phyloP scores from a whole-genome alignment of 2,113 vertebrate species.

The Ictalurus furcatus region DNA sequence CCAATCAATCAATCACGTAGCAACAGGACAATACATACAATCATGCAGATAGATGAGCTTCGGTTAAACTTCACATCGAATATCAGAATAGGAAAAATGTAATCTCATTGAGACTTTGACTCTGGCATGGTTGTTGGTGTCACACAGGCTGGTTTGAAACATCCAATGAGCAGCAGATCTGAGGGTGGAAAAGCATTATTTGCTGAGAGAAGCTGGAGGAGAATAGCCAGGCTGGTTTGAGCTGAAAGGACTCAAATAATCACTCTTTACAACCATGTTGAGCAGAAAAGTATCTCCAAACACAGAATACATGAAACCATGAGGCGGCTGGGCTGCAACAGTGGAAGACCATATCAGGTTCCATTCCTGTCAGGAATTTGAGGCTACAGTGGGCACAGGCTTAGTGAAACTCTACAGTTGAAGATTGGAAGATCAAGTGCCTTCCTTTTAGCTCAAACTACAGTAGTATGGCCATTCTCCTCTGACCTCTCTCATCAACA shows the following conservation, averaged over 20 bases:
- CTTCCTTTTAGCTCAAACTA: neutral
- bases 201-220: neutral
- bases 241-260: too few relatives aligned
- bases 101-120: neutral
- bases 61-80: neutral
- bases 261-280: neutral
- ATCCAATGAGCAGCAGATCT: neutral
- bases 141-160: neutral
- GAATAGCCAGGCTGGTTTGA: neutral
- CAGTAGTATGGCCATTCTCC: neutral
- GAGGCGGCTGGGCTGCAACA: neutral
- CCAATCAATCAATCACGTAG: neutral
- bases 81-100: neutral
- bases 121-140: neutral
- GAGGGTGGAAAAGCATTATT: neutral
- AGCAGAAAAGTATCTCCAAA: neutral
- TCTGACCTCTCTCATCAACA: neutral
- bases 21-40: neutral
- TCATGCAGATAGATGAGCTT: neutral
- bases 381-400: neutral
- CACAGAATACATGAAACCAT: neutral
- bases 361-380: neutral
- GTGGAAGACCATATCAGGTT: neutral
- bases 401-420: neutral
- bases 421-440: neutral